phyloP scores from a whole-genome alignment of 2,797 vertebrate species.

The Clarias pachynema region DNA sequence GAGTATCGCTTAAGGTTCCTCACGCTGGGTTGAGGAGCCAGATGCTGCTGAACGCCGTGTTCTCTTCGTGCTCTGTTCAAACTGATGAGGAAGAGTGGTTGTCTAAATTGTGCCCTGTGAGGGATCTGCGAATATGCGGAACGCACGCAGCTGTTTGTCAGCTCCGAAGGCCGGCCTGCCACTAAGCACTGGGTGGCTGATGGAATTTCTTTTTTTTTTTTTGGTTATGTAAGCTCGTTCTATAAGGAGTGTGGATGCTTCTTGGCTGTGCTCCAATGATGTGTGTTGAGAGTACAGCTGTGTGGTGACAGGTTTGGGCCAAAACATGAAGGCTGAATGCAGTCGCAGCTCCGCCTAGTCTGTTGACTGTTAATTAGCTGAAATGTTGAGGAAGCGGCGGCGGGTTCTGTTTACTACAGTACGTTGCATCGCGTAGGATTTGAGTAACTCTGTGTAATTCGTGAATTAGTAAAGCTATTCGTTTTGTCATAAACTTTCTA shows the following conservation, averaged over 20 bases:
- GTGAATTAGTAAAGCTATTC: background rate
- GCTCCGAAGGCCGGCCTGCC: background rate
- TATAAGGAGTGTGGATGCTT: conserved; percentile 1
- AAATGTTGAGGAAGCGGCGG: background rate
- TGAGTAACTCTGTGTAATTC: background rate
- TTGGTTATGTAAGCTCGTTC: background rate
- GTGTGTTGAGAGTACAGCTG: conserved; percentile 17
- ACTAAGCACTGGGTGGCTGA: conserved; percentile 21
- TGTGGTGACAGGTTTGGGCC: conserved; percentile 10
- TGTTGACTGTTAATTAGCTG: conserved; percentile 19
- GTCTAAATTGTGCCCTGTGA: conserved; percentile 46
- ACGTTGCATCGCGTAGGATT: background rate
- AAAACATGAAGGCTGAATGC: conserved; percentile 14
- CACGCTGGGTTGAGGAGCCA: conserved; percentile 12
- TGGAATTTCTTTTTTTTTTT: conserved; percentile 18
- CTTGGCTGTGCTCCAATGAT: conserved; percentile 21
- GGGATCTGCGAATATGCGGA: conserved; percentile 13
- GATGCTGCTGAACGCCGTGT: conserved; percentile 14
- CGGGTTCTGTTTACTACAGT: background rate
- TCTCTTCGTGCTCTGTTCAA: background rate
- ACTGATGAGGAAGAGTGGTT: conserved; percentile 29
- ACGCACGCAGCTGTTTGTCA: conserved; percentile 39
- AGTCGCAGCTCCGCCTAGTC: conserved; percentile 5
- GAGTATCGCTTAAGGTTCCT: conserved; percentile 34
- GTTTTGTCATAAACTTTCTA: background rate